Conservation (phyloP, 1,140 invertebrate species). For the Parapsyche elsis region DNA sequence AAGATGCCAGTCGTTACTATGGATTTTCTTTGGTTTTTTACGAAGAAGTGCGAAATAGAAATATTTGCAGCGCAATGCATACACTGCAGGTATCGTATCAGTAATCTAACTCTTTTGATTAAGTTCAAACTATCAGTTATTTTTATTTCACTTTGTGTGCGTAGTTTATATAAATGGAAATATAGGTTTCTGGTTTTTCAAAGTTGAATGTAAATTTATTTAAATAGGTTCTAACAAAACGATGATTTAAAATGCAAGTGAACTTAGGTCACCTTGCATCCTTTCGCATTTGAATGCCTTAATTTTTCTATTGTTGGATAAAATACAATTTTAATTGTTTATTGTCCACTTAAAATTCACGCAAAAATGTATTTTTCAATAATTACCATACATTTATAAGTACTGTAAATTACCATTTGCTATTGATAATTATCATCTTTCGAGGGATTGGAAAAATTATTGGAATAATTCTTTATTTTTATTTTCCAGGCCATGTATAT, state of each 20-base stretch:
- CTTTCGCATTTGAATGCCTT: not conserved
- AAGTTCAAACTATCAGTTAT: too few species aligned
- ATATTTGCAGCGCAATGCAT: constrained; percentile 94
- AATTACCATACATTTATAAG: not conserved
- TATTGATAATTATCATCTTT: not conserved
- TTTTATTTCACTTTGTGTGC: not conserved
- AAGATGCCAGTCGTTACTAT: constrained; percentile 94
- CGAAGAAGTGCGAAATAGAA: constrained; percentile 91
- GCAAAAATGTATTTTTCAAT: not conserved
- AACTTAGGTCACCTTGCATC: not conserved
- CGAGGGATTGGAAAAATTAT: constrained; percentile 3
- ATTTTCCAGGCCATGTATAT: constrained; percentile 84
- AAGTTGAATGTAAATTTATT: constrained; percentile 6
- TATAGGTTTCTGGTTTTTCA: too few species aligned
- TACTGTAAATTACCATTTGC: not conserved
- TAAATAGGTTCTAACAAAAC: not conserved
- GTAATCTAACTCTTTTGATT: constrained; percentile 18
- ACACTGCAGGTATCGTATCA: constrained; percentile 79
- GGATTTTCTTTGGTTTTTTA: constrained; percentile 96
- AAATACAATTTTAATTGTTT: not conserved
- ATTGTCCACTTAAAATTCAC: not conserved
- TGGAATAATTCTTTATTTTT: too few species aligned
- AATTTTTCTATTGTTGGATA: constrained; percentile 21
- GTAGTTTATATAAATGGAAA: not conserved
- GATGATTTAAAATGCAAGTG: not conserved